Percentiles rank a stretch among this genome's conserved stretches.
Evolutionary conservation across 2,113 vertebrate genomes (phyloP).

Genomic region (Amazona vittata): DNA sequence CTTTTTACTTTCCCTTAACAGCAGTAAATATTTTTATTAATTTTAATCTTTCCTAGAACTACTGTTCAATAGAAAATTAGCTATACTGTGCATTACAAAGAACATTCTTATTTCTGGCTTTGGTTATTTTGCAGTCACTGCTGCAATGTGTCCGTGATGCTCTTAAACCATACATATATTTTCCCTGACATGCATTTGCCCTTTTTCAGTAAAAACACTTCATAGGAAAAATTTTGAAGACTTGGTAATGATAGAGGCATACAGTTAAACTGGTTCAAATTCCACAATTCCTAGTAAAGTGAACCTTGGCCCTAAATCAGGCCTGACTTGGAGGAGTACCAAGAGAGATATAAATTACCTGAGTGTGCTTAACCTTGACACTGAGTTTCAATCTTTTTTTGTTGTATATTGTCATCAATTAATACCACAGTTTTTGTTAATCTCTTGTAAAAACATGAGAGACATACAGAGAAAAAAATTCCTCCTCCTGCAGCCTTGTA

Average conservation of each 20-base stretch:
- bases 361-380: neutral
- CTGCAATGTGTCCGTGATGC: neutral
- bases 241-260: neutral
- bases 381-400: neutral
- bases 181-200: neutral
- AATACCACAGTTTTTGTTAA: neutral
- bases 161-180: neutral
- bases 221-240: neutral
- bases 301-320: neutral
- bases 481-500: neutral
- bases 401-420: neutral
- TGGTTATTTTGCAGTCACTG: neutral
- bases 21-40: neutral
- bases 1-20: neutral
- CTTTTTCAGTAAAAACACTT: neutral
- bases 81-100: neutral
- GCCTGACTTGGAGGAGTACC: neutral
- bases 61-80: neutral
- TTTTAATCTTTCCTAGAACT: neutral
- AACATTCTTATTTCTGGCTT: neutral
- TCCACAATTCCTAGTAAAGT: neutral
- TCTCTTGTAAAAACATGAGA: neutral
- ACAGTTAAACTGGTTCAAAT: neutral
- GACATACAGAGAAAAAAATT: neutral
- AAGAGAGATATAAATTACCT: neutral